Percentiles rank a stretch among this genome's conserved stretches.
Evolutionary conservation across 2,888 invertebrate genomes (phyloP).

Genomic region (Nineta flava): DNA sequence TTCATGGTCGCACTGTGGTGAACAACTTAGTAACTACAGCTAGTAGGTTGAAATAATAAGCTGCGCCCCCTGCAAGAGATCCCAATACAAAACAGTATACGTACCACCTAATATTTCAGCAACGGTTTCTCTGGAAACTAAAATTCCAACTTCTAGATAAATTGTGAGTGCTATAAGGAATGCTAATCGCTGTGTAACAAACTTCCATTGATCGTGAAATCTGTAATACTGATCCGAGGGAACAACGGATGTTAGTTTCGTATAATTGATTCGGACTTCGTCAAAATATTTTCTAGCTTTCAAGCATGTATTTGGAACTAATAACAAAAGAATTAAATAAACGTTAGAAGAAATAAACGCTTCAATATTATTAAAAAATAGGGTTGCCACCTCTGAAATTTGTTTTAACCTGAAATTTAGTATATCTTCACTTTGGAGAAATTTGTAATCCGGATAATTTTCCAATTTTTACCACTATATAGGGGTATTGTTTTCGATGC

Average conservation of each 20-base stretch:
- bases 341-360: conserved; percentile 8
- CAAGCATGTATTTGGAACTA: conserved; percentile 45
- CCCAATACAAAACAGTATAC: too few relatives aligned
- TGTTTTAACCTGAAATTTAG: not conserved
- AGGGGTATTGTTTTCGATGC: too few relatives aligned
- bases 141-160: conserved; percentile 62
- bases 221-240: conserved; percentile 69
- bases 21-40: too few relatives aligned
- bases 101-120: conserved; percentile 65
- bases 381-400: too few relatives aligned
- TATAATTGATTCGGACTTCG: conserved; percentile 45
- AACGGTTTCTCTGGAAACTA: conserved; percentile 57
- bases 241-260: conserved; percentile 44
- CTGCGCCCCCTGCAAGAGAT: too few relatives aligned
- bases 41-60: too few relatives aligned
- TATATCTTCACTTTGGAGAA: too few relatives aligned
- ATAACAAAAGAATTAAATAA: conserved; percentile 14
- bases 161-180: conserved; percentile 62
- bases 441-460: too few relatives aligned
- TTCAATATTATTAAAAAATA: not conserved
- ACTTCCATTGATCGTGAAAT: conserved; percentile 80
- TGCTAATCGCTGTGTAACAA: conserved; percentile 61
- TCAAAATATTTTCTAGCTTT: conserved; percentile 49
- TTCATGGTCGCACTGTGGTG: too few relatives aligned
- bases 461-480: too few relatives aligned